A percentile compares a stretch with the other conserved stretches of the same genome.
Evolutionary conservation across 2,888 invertebrate genomes (phyloP).

Genomic region (Caenorhabditis japonica): DNA sequence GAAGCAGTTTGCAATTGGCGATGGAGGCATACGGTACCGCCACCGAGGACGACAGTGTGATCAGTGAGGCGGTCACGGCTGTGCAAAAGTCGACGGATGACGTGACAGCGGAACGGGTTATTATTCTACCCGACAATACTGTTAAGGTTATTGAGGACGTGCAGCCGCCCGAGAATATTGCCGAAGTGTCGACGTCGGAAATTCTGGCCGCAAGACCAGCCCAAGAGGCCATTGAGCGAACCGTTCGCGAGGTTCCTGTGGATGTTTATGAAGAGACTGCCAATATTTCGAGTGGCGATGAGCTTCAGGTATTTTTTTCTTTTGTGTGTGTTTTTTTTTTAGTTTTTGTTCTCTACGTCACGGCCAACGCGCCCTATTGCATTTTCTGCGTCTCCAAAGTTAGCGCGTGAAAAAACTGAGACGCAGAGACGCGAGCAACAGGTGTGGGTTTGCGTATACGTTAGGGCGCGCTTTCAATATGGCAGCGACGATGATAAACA

Average conservation of each 20-base stretch:
- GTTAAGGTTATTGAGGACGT: conserved; percentile 11
- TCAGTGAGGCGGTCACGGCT: conserved; percentile 37
- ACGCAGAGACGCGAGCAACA: too few species aligned
- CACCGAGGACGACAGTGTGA: conserved; percentile 55
- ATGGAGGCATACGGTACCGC: conserved; percentile 72
- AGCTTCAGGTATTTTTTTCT: conserved; percentile 16
- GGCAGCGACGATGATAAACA: too few species aligned
- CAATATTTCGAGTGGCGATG: conserved; percentile 49
- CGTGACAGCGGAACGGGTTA: background rate
- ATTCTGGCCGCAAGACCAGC: conserved; percentile 26
- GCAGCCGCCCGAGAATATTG: conserved; percentile 7
- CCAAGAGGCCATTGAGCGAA: conserved; percentile 38
- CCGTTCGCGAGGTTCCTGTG: conserved; percentile 43
- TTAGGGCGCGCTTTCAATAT: too few species aligned
- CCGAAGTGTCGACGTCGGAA: conserved; percentile 36
- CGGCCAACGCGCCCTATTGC: too few species aligned
- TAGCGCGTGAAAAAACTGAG: too few species aligned
- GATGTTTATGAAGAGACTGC: conserved; percentile 54
- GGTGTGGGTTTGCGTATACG: too few species aligned
- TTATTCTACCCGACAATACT: conserved; percentile 34
- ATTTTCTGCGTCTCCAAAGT: too few species aligned
- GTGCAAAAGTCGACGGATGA: background rate
- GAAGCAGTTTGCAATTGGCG: conserved; percentile 49
- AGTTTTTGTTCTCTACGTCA: background rate
- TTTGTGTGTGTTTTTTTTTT: background rate